These are phyloP conservation scores for Notodonta dromedarius DNA, from an alignment of 2,888 invertebrate species.

Conservation along the genomic window DNA sequence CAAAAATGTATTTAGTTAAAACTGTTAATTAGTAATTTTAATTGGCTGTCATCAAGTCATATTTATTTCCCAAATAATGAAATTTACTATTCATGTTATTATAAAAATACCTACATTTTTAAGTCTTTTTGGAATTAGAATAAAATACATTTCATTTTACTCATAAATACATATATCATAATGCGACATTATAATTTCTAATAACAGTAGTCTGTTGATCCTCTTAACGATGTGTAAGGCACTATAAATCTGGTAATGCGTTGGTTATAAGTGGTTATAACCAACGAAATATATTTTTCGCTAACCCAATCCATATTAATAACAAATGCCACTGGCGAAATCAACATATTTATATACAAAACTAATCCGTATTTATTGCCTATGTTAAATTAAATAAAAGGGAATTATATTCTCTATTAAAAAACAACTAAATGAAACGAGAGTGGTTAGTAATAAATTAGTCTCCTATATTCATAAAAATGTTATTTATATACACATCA, in stretches of 20 bases:
- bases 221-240: slow-evolving; percentile 24
- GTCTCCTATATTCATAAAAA: slow-evolving; percentile 69
- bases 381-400: slow-evolving; percentile 38
- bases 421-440: slow-evolving; percentile 57
- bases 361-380: slow-evolving; percentile 36
- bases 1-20: not conserved
- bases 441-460: slow-evolving; percentile 57
- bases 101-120: too few relatives aligned
- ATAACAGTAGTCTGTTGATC: slow-evolving; percentile 33
- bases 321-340: slow-evolving; percentile 28
- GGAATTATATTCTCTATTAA: slow-evolving; percentile 32
- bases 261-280: slow-evolving; percentile 19
- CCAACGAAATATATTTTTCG: slow-evolving; percentile 22
- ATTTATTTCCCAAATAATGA: too few relatives aligned
- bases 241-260: slow-evolving; percentile 32
- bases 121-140: not conserved
- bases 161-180: slow-evolving; percentile 23
- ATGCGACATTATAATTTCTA: slow-evolving; percentile 22
- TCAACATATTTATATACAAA: slow-evolving; percentile 35
- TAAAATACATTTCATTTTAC: slow-evolving; percentile 11
- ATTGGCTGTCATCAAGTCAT: slow-evolving; percentile 10
- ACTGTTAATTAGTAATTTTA: not conserved
- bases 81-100: too few relatives aligned
- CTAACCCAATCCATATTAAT: slow-evolving; percentile 14
- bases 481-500: slow-evolving; percentile 59